Percentiles rank a stretch among this genome's conserved stretches.
phyloP scores from a whole-genome alignment of 2,113 vertebrate species.

The Chlorodrepanis virens region DNA sequence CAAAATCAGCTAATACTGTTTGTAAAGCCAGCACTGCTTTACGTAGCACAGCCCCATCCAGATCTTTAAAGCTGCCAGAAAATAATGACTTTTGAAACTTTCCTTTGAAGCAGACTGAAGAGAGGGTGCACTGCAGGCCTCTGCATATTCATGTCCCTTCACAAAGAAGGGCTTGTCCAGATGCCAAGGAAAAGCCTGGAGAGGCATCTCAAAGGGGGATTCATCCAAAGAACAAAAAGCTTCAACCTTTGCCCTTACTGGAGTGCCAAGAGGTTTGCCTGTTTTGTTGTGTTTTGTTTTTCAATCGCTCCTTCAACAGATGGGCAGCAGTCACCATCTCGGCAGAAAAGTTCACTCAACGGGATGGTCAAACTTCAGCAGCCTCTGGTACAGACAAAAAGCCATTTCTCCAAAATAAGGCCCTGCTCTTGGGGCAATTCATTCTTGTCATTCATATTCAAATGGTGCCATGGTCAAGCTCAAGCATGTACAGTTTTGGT shows the following conservation, averaged over 20 bases:
- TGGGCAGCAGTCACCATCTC: not conserved
- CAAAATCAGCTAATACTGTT: slow-evolving; percentile 26
- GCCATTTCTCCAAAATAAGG: not conserved
- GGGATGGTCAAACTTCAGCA: not conserved
- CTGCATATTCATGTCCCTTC: slow-evolving; percentile 42
- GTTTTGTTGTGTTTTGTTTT: not conserved
- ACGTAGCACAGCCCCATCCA: not conserved
- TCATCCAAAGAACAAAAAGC: slow-evolving; percentile 42
- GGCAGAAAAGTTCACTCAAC: not conserved
- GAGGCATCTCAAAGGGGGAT: slow-evolving; percentile 37
- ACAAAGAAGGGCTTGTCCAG: slow-evolving; percentile 39
- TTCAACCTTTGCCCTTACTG: slow-evolving; percentile 21
- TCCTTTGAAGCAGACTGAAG: slow-evolving; percentile 23
- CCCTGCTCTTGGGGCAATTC: not conserved
- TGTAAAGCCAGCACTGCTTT: not conserved
- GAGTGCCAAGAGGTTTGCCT: not conserved
- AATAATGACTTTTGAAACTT: slow-evolving; percentile 21
- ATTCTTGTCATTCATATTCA: not conserved
- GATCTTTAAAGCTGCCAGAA: not conserved
- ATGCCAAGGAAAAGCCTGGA: not conserved
- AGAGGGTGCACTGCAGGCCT: not conserved
- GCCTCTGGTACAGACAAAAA: not conserved
- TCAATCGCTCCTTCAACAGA: not conserved
- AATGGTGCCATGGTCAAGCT: not conserved
- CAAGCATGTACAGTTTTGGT: not conserved